Base-by-base conservation (phyloP, 2,888 invertebrate species). In the Chrysina gloriosa region DNA sequence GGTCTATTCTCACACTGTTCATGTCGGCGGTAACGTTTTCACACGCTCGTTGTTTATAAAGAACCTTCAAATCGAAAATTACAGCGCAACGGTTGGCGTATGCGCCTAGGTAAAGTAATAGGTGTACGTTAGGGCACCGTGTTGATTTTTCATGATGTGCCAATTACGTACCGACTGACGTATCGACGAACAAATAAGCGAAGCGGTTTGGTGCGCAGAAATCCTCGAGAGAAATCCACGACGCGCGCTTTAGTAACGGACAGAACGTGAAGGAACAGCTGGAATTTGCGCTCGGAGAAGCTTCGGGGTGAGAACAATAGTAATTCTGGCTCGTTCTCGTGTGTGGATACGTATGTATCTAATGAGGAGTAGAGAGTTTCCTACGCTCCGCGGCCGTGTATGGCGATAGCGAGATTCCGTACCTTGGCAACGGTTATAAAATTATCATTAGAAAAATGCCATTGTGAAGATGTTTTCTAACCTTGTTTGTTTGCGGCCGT, bases 361-460 rank as follows among this genome's bases (percentile, higher is more conserved):
- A 75, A 74, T 72, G 74, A 75, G 73, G 67, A 70, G 69, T 72
- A 70, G 66, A 61, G 70, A 52, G 42, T 61, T 66, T 72, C 73
- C 72, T 74, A 72, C 73, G 70, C 73, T 66, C 58, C 34, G 34
- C 47, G n/a, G 47, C 77, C 76, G 69, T 69, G 71, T 75, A 77
- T 72, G 76, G 76, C 64, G 61, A 75, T 67, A 64, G 72, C 74
- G 65, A 61, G 71, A 71, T 71, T 71, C 71, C 68, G 50, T 45
- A 16, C 27, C 42, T 27, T 34, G 72, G 69, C 71, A 70, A 71
- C 70, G 74, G 70, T 72, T 75, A 74, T 73, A 74, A 76, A 77
- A 77, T 74, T 73, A 75, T 74, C 75, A 72, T 76, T 74, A 72
- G 75, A 75, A 76, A 76, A 75, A 74, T 73, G 70, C 70, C 70